Base-by-base conservation (phyloP, 2,888 invertebrate genomes). In the Sturmia bella region DNA sequence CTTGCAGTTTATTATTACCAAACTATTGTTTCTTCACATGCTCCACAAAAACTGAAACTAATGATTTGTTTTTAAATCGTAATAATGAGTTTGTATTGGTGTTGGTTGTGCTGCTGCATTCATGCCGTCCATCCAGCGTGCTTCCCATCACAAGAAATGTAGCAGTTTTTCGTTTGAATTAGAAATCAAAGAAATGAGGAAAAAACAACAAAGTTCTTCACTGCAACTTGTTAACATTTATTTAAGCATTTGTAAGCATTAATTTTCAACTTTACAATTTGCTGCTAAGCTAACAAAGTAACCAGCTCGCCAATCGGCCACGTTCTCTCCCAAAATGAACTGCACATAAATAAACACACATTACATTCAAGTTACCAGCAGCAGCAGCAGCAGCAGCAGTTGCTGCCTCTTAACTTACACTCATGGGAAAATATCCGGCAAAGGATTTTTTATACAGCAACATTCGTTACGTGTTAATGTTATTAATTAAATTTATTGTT, bases 221-320 rank as follows among this genome's bases (percentile, higher is more conserved):
- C 59, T 73, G 74, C 70, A 78, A 75, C 80, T 84, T 83, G 84
- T 84, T 84, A 83, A 84, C 84, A 84, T 84, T 84, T 84, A 84
- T 84, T 84, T 84, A 73, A 78, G 78, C 68, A 73, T 76, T 83
- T 84, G 80, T 80, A 83, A 76, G 83, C 84, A 84, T 83, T 84
- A 84, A 84, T 83, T 84, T 84, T 83, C 78, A 82, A 78, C 82
- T 78, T 78, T 68, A 82, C 78, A 78, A 82, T 82, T 76, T 74
- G 78, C 70, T 78, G 69, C 66, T 73, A 50, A 73, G 64, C 63
- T 64, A 82, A 61, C 63, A 63, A 63, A 72, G 54, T 41, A 74
- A 72, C 32, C 24, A 27, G 27, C 27, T 27, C 27, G 69, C 45
- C 68, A 32, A 64, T 9, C 63, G 68, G 64, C 48, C 76, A 76